A percentile compares a stretch with the other conserved stretches of the same genome.
Conservation (phyloP, 2,113 vertebrate species). For the Puntigrus tetrazona region DNA sequence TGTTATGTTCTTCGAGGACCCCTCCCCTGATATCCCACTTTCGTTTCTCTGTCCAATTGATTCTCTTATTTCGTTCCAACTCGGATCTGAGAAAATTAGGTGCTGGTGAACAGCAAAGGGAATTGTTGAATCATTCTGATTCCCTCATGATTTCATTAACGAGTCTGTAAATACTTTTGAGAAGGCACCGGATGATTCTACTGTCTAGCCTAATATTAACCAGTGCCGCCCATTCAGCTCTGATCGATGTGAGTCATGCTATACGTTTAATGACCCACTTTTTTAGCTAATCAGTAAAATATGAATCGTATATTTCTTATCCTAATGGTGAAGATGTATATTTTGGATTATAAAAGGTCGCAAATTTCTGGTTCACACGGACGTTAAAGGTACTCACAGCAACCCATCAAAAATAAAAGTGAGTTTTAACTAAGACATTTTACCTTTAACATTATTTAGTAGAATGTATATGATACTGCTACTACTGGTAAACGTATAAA, state of each 20-base stretch:
- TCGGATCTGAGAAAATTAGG: background rate
- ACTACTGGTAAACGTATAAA: no score
- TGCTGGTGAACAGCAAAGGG: background rate
- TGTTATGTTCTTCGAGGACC: conserved; percentile 1
- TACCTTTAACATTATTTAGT: no score
- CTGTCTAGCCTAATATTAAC: background rate
- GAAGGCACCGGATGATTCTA: background rate
- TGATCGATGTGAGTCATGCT: background rate
- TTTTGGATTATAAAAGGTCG: no score
- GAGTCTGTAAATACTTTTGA: background rate
- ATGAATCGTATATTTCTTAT: background rate
- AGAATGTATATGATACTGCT: no score
- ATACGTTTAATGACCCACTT: background rate
- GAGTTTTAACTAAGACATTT: no score
- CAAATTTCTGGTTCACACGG: no score
- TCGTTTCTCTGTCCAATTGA: background rate
- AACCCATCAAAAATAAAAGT: no score
- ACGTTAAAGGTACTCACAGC: no score
- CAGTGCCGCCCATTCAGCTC: background rate
- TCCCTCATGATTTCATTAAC: background rate
- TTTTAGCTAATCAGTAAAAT: background rate
- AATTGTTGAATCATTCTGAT: background rate
- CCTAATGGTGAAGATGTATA: background rate
- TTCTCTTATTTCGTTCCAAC: background rate
- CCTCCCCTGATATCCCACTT: background rate